Evolutionary conservation across 2,797 vertebrate species (phyloP).

Genomic region (Eidolon dupreanum): DNA sequence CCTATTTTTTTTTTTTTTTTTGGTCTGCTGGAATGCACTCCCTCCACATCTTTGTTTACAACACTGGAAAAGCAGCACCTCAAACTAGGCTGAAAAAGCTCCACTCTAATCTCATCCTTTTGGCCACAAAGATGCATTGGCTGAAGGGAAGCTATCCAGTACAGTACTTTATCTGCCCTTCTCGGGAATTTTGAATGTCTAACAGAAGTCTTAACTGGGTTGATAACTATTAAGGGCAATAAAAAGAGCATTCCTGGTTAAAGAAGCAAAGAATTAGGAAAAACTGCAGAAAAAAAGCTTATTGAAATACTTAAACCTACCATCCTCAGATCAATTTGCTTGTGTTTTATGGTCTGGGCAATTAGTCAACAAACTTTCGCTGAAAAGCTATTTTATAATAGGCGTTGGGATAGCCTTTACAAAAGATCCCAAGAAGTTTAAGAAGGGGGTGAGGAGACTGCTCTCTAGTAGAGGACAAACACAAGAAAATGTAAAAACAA

Average conservation of each 20-base stretch:
- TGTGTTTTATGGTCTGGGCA: conserved; percentile 69
- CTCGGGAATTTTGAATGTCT: neutral
- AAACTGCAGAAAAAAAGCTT: neutral
- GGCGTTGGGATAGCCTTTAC: neutral
- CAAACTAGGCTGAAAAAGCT: neutral
- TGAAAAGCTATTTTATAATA: neutral
- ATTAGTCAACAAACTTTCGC: conserved; percentile 13
- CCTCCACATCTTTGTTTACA: neutral
- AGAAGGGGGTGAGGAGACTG: too few relatives aligned
- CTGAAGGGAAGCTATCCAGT: neutral
- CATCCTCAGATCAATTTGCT: conserved; percentile 74
- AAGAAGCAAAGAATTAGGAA: neutral
- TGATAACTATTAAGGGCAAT: neutral
- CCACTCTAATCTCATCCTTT: neutral
- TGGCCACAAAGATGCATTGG: neutral
- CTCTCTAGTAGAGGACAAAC: neutral
- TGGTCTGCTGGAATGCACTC: neutral
- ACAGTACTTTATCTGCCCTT: neutral
- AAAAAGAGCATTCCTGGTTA: neutral
- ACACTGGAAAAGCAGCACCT: neutral
- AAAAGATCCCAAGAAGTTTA: neutral
- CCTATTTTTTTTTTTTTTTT: neutral
- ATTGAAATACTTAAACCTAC: conserved; percentile 71
- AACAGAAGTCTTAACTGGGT: neutral
- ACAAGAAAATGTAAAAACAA: neutral